These are phyloP conservation scores for Prunella himalayana DNA, from an alignment of 2,113 vertebrate species.

Conservation along the genomic window DNA sequence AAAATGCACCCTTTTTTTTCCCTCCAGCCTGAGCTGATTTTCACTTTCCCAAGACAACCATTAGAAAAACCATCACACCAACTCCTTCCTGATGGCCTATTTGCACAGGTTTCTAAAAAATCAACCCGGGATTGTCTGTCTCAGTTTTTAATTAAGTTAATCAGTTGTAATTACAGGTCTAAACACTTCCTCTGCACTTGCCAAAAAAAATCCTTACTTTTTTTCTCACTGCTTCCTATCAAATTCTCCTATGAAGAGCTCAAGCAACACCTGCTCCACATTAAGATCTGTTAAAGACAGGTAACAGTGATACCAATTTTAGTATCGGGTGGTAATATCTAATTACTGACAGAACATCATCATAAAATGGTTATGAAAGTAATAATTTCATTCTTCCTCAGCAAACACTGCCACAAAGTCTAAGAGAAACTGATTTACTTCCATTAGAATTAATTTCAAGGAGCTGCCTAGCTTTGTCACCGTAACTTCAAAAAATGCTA, in stretches of 20 bases:
- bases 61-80: not conserved
- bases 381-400: not conserved
- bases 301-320: not conserved
- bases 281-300: not conserved
- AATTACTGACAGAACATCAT: not conserved
- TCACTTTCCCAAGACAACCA: not conserved
- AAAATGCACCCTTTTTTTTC: not conserved
- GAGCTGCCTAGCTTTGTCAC: slow-evolving; percentile 57
- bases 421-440: slow-evolving; percentile 17
- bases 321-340: not conserved
- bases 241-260: not conserved
- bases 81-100: not conserved
- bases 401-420: not conserved
- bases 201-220: slow-evolving; percentile 28
- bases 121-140: slow-evolving; percentile 22
- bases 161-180: slow-evolving; percentile 45
- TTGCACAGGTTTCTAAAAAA: slow-evolving; percentile 21
- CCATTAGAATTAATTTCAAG: slow-evolving; percentile 66
- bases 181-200: not conserved
- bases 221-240: not conserved
- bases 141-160: slow-evolving; percentile 59
- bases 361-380: not conserved
- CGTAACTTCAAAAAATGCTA: slow-evolving; percentile 54
- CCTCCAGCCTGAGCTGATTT: not conserved
- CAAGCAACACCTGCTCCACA: not conserved